Evolutionary conservation across 2,888 invertebrate species (phyloP), one percentile per base, ranked within the genome.

Genomic region (Lochmaea capreae): DNA sequence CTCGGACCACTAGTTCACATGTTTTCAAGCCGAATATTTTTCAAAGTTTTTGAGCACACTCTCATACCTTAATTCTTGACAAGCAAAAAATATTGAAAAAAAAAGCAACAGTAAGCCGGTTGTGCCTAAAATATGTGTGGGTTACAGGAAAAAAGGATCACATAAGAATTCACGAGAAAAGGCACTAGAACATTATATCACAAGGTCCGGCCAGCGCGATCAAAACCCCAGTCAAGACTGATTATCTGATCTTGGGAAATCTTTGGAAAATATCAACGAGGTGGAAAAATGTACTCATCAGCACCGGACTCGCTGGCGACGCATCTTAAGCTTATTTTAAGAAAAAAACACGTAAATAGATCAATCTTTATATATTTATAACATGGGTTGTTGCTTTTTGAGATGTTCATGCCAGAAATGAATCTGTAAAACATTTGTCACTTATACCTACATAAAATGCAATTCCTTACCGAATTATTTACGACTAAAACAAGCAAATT

Each of bases 181-280:
- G 18, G 43, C 70, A 74, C 71, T 71, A 69, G 57, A 72, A 72
- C 75, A 77, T 77, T 66, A 71, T 66, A 57, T 61, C 69, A 67
- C 72, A 69, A 59, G 74, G 68, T 69, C 77, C 70, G 73, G 65
- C 59, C 72, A 61, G 66, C 76, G 67, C 76, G 71, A 73, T 70
- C 57, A 70, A 62, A 75, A 76, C 78, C 82, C 78, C 72, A 78
- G 76, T 68, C 76, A 79, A 80, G 80, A 84, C 83, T 83, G 82
- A 80, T 77, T 77, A 9, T 75, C 59, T 66, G 70, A 73, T 65
- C 71, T 78, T 75, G 74, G 79, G 74, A 77, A 79, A 77, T 76
- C 77, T 79, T 77, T 73, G 72, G 80, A 79, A 77, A 78, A 78
- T 77, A 79, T 80, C 79, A 61, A n/a, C 39, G 80, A 77, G 79